These are phyloP conservation scores for Drosophila ficusphila DNA, from an alignment of 1,140 invertebrate genomes.

Conservation along the genomic window DNA sequence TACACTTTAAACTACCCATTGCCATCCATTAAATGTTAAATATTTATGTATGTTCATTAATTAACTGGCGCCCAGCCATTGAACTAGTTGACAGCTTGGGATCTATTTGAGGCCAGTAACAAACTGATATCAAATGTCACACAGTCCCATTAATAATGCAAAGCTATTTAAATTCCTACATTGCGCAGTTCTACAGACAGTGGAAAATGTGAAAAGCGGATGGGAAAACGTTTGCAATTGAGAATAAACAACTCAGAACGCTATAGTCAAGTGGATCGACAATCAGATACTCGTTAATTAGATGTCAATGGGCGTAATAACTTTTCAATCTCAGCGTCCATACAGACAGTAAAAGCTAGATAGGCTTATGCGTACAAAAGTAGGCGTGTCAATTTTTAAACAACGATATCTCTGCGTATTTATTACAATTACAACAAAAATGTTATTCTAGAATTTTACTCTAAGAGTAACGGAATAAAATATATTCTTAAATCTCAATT, in stretches of 20 bases:
- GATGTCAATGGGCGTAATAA: no score
- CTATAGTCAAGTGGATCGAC: no score
- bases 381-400: no score
- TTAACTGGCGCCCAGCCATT: slow-evolving; percentile 11
- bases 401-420: no score
- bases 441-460: no score
- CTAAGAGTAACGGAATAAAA: no score
- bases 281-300: no score
- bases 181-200: slow-evolving; percentile 4
- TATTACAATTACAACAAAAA: no score
- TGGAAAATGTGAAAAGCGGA: not conserved
- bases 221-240: not conserved
- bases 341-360: no score
- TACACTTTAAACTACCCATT: not conserved
- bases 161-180: slow-evolving; percentile 15
- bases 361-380: no score
- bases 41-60: slow-evolving; percentile 5
- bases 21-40: slow-evolving; percentile 3
- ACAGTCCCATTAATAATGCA: slow-evolving; percentile 15
- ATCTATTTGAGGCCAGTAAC: slow-evolving; percentile 1
- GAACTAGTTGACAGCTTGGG: not conserved
- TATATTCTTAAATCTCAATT: not conserved
- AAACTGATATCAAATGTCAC: slow-evolving; percentile 10
- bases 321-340: no score
- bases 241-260: no score